Evolutionary conservation across 2,113 vertebrate genomes (phyloP).

Genomic region (Lophura nycthemera): DNA sequence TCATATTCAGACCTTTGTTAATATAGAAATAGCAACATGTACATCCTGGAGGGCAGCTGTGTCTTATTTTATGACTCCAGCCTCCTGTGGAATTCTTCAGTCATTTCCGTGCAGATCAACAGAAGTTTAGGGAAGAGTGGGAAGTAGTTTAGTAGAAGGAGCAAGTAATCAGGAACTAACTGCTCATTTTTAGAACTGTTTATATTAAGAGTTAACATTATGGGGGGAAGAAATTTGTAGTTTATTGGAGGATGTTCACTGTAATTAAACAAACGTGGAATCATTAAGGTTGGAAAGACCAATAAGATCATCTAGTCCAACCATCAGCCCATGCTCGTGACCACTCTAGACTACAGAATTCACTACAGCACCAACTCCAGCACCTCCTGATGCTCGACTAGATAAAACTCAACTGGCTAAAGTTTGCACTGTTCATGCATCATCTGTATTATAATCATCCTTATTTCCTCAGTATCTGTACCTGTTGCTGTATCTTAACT

Average conservation of each 20-base stretch:
- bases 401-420: not conserved
- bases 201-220: not conserved
- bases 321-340: too few species aligned
- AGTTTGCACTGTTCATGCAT: not conserved
- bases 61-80: not conserved
- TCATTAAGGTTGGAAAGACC: too few species aligned
- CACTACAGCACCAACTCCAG: too few species aligned
- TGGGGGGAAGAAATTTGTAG: not conserved
- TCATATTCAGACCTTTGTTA: not conserved
- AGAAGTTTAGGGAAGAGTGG: not conserved
- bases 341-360: too few species aligned
- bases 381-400: not conserved
- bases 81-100: not conserved
- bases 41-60: constrained; percentile 8
- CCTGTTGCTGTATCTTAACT: not conserved
- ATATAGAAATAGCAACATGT: not conserved
- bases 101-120: not conserved
- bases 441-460: not conserved
- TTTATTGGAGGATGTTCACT: not conserved
- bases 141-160: not conserved
- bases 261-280: not conserved
- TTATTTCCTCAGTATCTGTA: not conserved
- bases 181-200: not conserved
- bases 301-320: too few species aligned
- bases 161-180: not conserved